Base-by-base conservation (phyloP, 2,888 invertebrate species). In the Hylaea fasciaria region DNA sequence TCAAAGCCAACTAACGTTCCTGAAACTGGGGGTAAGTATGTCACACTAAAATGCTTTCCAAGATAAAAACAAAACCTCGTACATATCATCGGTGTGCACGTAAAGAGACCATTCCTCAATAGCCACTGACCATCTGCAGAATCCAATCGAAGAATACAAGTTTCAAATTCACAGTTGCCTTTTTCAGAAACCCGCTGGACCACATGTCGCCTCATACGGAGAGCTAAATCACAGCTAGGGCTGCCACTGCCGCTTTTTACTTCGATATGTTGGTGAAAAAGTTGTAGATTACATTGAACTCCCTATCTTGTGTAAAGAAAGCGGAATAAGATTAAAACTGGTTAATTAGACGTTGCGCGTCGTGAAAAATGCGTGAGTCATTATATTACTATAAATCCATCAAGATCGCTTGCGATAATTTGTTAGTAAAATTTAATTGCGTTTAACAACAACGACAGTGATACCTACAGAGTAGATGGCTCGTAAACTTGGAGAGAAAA, bases 141-240 rank as follows among this genome's bases (percentile, higher is more conserved):
- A 50, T 46, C 50, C 40, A 45, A 50, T 45, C 50, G 46, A 60
- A 52, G 56, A 52, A 49, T 39, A 62, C 55, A 52, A 53, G 51
- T 59, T 62, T 57, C 47, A 65, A 62, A 60, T 62, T 56, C 49
- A 64, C 52, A 61, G 53, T 55, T 53, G 58, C 48, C 61, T 35
- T 65, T 55, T 49, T 55, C 58, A 52, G 57, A 59, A 32, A 46
- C 41, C 32, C 22, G 49, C 29, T 16, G 39, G 56, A 51, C 60
- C 57, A 58, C 64, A 64, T 57, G 57, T 59, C 54, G 54, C 68
- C 56, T 57, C 60, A 64, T 64, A 64, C 51, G 64, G 64, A 53
- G 49, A 62, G 62, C 54, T 66, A 64, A 64, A 64, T 66, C 64
- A 60, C 60, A 28, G 46, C 35, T 22, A 51, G 55, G 60, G 60